Percentiles rank a stretch among this genome's conserved stretches.
phyloP scores from a whole-genome alignment of 2,888 invertebrate species.

The Acleris holmiana region DNA sequence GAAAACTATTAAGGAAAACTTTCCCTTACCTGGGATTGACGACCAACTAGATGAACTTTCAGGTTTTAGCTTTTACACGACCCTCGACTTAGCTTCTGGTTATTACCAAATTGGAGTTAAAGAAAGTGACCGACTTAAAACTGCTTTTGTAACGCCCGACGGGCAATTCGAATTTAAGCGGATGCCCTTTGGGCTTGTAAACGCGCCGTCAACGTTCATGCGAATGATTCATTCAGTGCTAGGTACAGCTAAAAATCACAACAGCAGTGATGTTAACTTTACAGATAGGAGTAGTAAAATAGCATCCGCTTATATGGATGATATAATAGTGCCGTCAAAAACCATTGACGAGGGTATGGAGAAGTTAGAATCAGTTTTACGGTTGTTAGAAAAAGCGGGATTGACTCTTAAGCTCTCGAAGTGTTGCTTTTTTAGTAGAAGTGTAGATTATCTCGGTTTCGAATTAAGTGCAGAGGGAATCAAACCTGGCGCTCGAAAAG shows the following conservation, averaged over 20 bases:
- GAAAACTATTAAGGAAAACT: constrained; percentile 3
- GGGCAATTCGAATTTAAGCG: constrained; percentile 11
- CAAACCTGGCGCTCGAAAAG: no score
- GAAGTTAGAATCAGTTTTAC: no score
- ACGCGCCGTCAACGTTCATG: constrained; percentile 9
- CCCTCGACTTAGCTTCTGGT: constrained; percentile 12
- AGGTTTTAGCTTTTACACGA: constrained; percentile 15
- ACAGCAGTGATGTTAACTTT: not conserved
- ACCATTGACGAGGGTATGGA: constrained; percentile 5
- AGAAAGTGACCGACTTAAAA: constrained; percentile 2
- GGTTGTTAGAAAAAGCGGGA: no score
- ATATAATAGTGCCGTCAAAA: constrained; percentile 13
- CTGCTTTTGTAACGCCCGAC: no score
- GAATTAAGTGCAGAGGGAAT: no score
- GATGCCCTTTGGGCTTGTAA: constrained; percentile 9
- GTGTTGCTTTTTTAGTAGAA: constrained; percentile 1
- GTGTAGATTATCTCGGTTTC: no score
- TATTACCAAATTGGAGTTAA: constrained; percentile 16
- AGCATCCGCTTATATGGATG: constrained; percentile 15
- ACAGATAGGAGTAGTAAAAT: not conserved
- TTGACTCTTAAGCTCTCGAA: not conserved
- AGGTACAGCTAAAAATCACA: constrained; percentile 5
- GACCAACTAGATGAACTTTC: constrained; percentile 19
- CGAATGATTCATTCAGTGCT: constrained; percentile 11
- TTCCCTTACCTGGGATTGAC: constrained; percentile 11